These are phyloP conservation scores for Reinhardtius hippoglossoides DNA, from an alignment of 2,113 vertebrate genomes.

Conservation along the genomic window DNA sequence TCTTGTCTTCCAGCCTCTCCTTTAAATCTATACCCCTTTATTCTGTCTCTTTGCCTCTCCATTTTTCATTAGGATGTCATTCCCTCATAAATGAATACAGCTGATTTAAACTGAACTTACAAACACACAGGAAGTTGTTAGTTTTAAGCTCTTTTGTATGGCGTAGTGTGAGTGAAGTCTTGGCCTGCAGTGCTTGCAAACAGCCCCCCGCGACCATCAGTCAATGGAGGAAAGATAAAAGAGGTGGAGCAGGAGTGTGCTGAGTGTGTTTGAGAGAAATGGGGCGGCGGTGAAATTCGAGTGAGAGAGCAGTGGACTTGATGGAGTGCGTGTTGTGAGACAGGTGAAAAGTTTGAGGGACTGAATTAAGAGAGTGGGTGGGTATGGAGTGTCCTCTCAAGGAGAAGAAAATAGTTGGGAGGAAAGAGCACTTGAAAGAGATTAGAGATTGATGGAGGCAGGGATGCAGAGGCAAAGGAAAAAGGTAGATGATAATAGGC, in stretches of 20 bases:
- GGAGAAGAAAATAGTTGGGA: neutral
- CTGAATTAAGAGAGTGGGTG: conserved; percentile 12
- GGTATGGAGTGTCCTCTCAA: conserved; percentile 1
- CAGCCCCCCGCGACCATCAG: conserved; percentile 29
- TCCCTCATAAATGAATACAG: conserved; percentile 2
- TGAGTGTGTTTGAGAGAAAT: conserved; percentile 28
- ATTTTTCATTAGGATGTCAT: neutral
- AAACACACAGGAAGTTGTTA: conserved; percentile 2
- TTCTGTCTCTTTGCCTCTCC: neutral
- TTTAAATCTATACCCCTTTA: conserved; percentile 25
- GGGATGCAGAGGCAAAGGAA: neutral
- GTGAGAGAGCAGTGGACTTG: conserved; percentile 38
- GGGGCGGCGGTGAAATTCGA: conserved; percentile 42
- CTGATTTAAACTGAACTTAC: neutral
- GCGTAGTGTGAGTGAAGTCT: conserved; percentile 2
- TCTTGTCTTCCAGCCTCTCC: conserved; percentile 42
- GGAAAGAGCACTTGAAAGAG: conserved; percentile 20
- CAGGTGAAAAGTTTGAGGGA: conserved; percentile 23
- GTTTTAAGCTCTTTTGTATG: conserved; percentile 18
- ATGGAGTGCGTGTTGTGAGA: conserved; percentile 31
- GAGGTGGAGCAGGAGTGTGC: conserved; percentile 21
- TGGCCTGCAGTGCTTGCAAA: conserved; percentile 10
- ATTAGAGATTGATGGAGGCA: conserved; percentile 4
- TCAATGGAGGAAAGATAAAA: conserved; percentile 45
- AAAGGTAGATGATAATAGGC: neutral